phyloP scores from a whole-genome alignment of 2,113 vertebrate genomes.

The Xenopus laevis region DNA sequence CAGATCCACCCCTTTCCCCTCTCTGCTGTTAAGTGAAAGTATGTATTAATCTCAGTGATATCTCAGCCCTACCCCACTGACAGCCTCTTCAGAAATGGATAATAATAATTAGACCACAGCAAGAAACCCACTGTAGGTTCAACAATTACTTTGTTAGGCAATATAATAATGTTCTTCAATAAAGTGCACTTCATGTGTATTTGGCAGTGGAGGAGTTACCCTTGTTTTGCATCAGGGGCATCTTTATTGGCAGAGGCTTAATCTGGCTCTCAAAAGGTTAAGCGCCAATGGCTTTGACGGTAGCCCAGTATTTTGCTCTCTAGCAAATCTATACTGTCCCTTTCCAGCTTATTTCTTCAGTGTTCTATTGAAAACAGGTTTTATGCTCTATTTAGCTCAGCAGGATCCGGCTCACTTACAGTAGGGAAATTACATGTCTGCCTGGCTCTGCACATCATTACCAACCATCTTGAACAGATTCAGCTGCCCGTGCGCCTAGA shows the following conservation, averaged over 20 bases:
- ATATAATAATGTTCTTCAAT: background rate
- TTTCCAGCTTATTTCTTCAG: conserved; percentile 61
- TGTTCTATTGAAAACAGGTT: conserved; percentile 64
- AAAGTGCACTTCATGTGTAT: too few relatives aligned
- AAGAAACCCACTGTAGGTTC: background rate
- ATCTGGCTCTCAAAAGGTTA: conserved; percentile 5
- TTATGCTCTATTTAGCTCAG: conserved; percentile 67
- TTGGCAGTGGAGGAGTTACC: too few relatives aligned
- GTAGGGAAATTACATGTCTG: conserved; percentile 57
- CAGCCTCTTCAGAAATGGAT: background rate
- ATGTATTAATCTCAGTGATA: background rate
- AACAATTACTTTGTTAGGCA: background rate
- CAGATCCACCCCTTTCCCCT: background rate
- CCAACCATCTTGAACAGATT: conserved; percentile 58
- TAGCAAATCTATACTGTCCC: conserved; percentile 56
- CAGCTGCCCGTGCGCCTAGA: conserved; percentile 48
- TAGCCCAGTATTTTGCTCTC: background rate
- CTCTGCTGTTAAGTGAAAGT: background rate
- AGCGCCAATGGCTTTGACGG: conserved; percentile 48
- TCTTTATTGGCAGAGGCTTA: too few relatives aligned
- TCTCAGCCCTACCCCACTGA: background rate
- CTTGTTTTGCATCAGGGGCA: too few relatives aligned
- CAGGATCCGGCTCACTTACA: conserved; percentile 60
- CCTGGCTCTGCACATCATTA: conserved; percentile 58
- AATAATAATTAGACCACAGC: conserved; percentile 19